Conservation (phyloP, 2,888 invertebrate genomes). For the Tiliacea citrago region DNA sequence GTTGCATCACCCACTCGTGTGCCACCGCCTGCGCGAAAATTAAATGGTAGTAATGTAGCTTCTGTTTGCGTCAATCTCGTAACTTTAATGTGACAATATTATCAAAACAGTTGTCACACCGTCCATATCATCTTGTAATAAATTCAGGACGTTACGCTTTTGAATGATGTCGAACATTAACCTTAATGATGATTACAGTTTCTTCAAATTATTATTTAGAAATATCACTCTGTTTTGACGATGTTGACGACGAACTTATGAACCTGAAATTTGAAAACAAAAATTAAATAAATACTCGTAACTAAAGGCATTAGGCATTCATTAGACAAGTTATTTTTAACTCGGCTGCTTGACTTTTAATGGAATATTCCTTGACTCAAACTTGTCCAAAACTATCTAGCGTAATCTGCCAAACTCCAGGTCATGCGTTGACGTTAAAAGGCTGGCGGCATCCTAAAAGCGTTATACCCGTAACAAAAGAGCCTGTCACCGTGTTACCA, state of each 20-base stretch:
- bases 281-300: neutral
- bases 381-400: conserved; percentile 8
- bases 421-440: conserved; percentile 24
- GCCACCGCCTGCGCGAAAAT: conserved; percentile 35
- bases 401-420: conserved; percentile 14
- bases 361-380: neutral
- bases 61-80: conserved; percentile 49
- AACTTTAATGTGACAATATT: conserved; percentile 46
- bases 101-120: conserved; percentile 52
- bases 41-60: conserved; percentile 37
- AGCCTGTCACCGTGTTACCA: conserved; percentile 41
- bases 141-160: conserved; percentile 31
- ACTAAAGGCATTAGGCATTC: neutral
- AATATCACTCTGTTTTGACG: conserved; percentile 29
- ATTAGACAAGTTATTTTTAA: neutral
- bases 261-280: conserved; percentile 13
- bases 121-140: conserved; percentile 32
- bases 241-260: conserved; percentile 20
- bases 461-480: conserved; percentile 42
- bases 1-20: conserved; percentile 33
- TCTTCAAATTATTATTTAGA: conserved; percentile 45
- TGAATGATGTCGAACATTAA: conserved; percentile 44
- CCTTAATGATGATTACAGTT: conserved; percentile 42
- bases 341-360: neutral
- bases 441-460: conserved; percentile 35